Conservation (phyloP, 1,140 invertebrate genomes). For the Drosophila sp. region DNA sequence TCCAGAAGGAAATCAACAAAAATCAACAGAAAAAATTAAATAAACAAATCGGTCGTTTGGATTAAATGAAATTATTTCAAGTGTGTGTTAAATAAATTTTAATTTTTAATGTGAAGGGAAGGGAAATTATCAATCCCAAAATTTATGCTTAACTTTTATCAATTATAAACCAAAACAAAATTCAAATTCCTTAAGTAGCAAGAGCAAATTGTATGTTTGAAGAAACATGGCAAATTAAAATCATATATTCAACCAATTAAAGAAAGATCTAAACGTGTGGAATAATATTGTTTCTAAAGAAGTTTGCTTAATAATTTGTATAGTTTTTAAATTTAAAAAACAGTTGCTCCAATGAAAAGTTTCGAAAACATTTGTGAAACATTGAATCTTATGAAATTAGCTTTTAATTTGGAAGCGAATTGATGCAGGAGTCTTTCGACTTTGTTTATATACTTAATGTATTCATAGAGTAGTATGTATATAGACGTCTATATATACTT, state of each 20-base stretch:
- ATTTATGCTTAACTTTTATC: neutral
- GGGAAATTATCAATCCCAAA: neutral
- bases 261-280: neutral
- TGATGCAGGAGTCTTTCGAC: too few species aligned
- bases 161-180: neutral
- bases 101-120: neutral
- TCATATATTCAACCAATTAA: neutral
- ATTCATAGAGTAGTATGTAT: too few species aligned
- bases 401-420: neutral
- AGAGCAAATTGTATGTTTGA: neutral
- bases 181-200: neutral
- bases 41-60: neutral
- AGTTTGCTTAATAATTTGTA: neutral
- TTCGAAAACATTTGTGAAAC: neutral
- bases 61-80: neutral
- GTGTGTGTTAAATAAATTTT: conserved; percentile 16
- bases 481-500: too few species aligned
- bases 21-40: too few species aligned
- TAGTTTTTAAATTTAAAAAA: neutral
- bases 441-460: too few species aligned
- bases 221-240: neutral
- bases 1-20: neutral
- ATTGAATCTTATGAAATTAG: conserved; percentile 18
- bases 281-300: neutral
- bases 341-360: neutral